Base-by-base conservation (phyloP, 2,888 invertebrate genomes). In the Drosophila flavopinicola region DNA sequence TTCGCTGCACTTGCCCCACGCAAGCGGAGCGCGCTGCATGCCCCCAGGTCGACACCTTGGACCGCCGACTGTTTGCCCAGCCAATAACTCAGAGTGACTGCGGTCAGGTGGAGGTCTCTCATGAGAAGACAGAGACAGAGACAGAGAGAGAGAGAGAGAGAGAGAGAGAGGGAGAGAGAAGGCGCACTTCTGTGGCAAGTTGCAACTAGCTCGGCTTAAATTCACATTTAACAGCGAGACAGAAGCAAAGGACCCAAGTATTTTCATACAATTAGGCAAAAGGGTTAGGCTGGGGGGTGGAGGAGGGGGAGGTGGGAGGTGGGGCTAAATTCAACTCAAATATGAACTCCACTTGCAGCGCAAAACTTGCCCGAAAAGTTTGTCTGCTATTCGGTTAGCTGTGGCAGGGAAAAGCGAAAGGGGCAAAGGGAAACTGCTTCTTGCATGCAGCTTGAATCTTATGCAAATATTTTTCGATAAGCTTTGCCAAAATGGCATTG, bases 221-320 rank as follows among this genome's bases (percentile, higher is more conserved):
- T 66, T 67, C 69, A 51, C 66, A 80, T 69, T 68, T 60, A 57
- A 47, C 33, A 27, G 27, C 38, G 25, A n/a, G 23, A 48, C 27
- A 29, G 41, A 75, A 72, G 45, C 61, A 59, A 69, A 79, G 71
- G 74, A 74, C 70, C 70, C 63, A 80, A 88, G 73, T 76, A 75
- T 84, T 83, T 77, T 79, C 74, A 73, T 79, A 72, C 83, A 87
- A 88, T 88, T 87, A 89, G 84, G 74, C 80, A 68, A 53, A 47
- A 32, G 42, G 57, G 63, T 51, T 32, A 44, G 60, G 37, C 20
- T n/a, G 13, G 5, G 5, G 2, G 25, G 10, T 7, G 6, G 7
- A 6, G 20, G 10, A 11, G 15, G 10, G 9, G 7, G 11, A 17
- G 10, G n/a, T n/a, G 10, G 9, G 7, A 10, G 5, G 17, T 5